Conservation (phyloP, 2,888 invertebrate species). For the Archips crataeganus region DNA sequence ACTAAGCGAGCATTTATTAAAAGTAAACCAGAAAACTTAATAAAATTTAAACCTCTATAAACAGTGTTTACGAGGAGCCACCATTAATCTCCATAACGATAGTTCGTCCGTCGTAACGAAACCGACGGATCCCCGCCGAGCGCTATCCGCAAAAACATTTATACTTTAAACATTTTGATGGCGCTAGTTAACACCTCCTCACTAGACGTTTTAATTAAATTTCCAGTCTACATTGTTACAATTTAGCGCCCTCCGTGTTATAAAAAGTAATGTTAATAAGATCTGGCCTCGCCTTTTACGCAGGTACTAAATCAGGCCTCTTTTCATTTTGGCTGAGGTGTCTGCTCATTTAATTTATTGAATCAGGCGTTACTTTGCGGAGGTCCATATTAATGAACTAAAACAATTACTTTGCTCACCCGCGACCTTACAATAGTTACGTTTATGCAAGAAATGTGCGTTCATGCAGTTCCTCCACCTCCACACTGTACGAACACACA, state of each 20-base stretch:
- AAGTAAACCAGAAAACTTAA: background rate
- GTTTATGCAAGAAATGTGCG: too few species aligned
- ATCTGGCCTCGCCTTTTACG: slow-evolving; percentile 74
- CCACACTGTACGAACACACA: too few species aligned
- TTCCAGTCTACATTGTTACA: slow-evolving; percentile 78
- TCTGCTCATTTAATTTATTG: slow-evolving; percentile 82
- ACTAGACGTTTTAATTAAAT: slow-evolving; percentile 82
- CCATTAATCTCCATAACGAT: slow-evolving; percentile 31
- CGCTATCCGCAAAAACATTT: slow-evolving; percentile 53
- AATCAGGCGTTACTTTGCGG: too few species aligned
- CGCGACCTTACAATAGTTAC: too few species aligned
- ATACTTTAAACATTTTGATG: slow-evolving; percentile 69
- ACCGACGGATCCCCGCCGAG: slow-evolving; percentile 48
- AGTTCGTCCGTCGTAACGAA: slow-evolving; percentile 26
- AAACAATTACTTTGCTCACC: too few species aligned
- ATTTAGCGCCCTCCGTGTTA: slow-evolving; percentile 78
- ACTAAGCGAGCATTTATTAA: background rate
- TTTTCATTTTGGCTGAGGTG: slow-evolving; percentile 79
- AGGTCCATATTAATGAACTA: too few species aligned
- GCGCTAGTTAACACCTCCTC: slow-evolving; percentile 74
- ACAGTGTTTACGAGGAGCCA: slow-evolving; percentile 28
- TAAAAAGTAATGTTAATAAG: slow-evolving; percentile 85
- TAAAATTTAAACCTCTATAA: slow-evolving; percentile 1
- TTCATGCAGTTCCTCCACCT: too few species aligned
- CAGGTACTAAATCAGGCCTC: slow-evolving; percentile 79